Conservation (phyloP, 2,797 vertebrate species). For the Scolopax rusticola region DNA sequence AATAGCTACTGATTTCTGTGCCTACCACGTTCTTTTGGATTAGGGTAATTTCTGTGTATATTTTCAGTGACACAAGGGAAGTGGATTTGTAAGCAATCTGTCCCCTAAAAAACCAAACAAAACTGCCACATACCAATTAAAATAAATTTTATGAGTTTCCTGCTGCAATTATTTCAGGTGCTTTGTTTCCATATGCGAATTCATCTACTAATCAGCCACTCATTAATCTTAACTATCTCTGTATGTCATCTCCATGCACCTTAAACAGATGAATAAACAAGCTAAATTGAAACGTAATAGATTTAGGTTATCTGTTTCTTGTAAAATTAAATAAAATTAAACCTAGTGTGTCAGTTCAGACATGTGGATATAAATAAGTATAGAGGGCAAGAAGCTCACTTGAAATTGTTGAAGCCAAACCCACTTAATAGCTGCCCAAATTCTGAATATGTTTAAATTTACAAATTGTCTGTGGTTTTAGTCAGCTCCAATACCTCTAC, state of each 20-base stretch:
- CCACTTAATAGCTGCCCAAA: background rate
- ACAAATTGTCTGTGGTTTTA: background rate
- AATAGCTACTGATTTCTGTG: background rate
- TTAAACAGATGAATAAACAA: constrained; percentile 58
- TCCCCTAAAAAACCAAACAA: background rate
- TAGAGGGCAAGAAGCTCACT: background rate
- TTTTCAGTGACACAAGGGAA: background rate
- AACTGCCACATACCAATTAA: constrained; percentile 26
- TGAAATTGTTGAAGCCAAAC: background rate
- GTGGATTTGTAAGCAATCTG: background rate
- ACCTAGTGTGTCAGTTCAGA: background rate
- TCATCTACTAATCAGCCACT: constrained; percentile 39
- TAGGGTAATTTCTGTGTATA: background rate
- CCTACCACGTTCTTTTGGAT: background rate
- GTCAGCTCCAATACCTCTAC: background rate
- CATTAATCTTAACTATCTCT: constrained; percentile 66
- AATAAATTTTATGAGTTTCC: constrained; percentile 35
- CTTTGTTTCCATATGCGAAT: constrained; percentile 27
- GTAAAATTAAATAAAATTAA: constrained; percentile 39
- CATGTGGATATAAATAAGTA: background rate
- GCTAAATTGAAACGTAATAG: constrained; percentile 49
- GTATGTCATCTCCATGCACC: constrained; percentile 41
- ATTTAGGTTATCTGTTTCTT: constrained; percentile 14
- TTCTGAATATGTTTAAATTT: background rate
- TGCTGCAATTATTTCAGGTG: constrained; percentile 56